These are phyloP conservation scores for Brachylomia viminalis DNA, from an alignment of 2,888 invertebrate species.

Conservation along the genomic window DNA sequence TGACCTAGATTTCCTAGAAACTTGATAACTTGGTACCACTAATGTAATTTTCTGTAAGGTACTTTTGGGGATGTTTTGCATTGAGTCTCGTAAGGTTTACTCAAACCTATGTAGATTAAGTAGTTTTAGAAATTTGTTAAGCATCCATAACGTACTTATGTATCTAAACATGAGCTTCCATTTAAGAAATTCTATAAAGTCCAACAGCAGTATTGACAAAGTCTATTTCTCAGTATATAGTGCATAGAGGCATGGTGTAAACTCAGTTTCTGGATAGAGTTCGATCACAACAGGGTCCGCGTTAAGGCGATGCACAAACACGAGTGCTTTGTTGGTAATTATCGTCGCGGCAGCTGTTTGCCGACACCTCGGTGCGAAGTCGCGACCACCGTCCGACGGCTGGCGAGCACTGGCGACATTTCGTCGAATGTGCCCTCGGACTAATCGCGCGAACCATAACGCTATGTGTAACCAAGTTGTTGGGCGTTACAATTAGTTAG, in stretches of 20 bases:
- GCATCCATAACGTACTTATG: neutral
- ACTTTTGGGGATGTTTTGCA: neutral
- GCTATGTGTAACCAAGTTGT: constrained; percentile 71
- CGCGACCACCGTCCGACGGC: constrained; percentile 88
- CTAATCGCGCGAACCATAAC: constrained; percentile 71
- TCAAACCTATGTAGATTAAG: neutral
- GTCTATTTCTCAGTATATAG: constrained; percentile 66
- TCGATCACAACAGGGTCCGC: constrained; percentile 72
- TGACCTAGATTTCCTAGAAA: constrained; percentile 1
- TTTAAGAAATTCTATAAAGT: constrained; percentile 41
- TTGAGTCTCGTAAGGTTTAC: neutral
- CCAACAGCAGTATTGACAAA: constrained; percentile 53
- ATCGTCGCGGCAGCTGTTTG: constrained; percentile 87
- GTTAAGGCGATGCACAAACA: constrained; percentile 84
- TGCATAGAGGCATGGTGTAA: constrained; percentile 70
- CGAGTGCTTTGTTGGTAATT: constrained; percentile 87
- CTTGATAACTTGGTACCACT: constrained; percentile 14
- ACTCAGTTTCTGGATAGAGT: constrained; percentile 74
- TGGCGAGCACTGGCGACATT: constrained; percentile 76
- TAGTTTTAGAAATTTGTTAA: neutral
- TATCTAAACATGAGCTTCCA: constrained; percentile 16
- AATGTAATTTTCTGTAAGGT: neutral
- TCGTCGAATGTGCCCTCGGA: constrained; percentile 83
- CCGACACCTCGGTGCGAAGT: constrained; percentile 88
- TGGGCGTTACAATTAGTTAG: constrained; percentile 75